Percentiles rank a stretch among this genome's conserved stretches.
Evolutionary conservation across 2,888 invertebrate genomes (phyloP).

Genomic region (Andrena bicolor): DNA sequence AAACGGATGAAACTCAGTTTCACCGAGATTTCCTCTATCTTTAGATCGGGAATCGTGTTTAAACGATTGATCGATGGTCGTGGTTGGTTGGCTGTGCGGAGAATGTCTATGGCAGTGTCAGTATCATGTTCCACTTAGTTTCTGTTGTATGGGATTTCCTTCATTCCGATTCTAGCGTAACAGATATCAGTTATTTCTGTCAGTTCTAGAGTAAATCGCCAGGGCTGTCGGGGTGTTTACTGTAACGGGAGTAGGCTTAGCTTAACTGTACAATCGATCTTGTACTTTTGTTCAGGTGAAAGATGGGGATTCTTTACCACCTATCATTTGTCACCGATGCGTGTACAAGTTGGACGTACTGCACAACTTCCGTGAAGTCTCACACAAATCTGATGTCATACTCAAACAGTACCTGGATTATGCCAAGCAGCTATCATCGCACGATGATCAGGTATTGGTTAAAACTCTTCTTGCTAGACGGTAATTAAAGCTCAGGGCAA

Average conservation of each 20-base stretch:
- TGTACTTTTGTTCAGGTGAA: constrained; percentile 87
- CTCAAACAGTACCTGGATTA: constrained; percentile 91
- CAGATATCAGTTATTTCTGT: too few species aligned
- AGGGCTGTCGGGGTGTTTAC: too few species aligned
- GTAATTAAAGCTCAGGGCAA: neutral
- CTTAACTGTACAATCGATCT: constrained; percentile 19
- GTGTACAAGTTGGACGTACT: constrained; percentile 91
- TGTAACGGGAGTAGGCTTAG: neutral
- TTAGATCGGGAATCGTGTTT: neutral
- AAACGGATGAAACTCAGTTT: neutral
- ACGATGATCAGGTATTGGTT: constrained; percentile 88
- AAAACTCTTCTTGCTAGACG: neutral
- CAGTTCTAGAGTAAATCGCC: too few species aligned
- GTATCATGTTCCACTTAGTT: neutral
- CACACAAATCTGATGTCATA: constrained; percentile 91
- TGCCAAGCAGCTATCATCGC: constrained; percentile 88
- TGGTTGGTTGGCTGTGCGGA: neutral
- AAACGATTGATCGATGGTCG: neutral
- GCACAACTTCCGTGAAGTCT: constrained; percentile 91
- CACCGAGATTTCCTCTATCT: too few species aligned
- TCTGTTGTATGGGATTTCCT: neutral
- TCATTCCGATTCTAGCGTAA: neutral
- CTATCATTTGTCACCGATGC: constrained; percentile 92
- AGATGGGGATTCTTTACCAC: constrained; percentile 91
- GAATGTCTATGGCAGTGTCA: neutral